Evolutionary conservation across 1,140 invertebrate species (phyloP), one percentile per base, ranked within the genome.

Genomic region (Cataglyphis hispanica): DNA sequence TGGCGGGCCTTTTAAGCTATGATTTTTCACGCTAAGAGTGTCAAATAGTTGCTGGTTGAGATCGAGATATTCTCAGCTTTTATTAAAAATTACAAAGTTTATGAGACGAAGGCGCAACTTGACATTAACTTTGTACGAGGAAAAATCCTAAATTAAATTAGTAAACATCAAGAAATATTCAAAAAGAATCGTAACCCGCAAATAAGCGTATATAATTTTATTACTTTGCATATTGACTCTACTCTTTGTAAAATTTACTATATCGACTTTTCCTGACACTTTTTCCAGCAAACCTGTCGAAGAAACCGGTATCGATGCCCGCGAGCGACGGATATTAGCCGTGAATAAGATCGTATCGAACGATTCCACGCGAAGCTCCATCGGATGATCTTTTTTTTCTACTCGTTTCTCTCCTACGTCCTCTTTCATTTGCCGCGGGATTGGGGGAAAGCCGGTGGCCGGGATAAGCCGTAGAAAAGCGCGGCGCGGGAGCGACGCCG

Each of bases 391-490:
- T 37, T 37, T 78, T 77, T 43, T 53, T 78, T 67, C 19, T 2
- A 66, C 58, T 70, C 63, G 34, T 64, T 85, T 85, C 60, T 61
- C 53, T 67, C 53, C 70, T 50, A 50, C 5, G 81, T 72, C 81
- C 88, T 19, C 46, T 87, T 88, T 85, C 87, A 87, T 90, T 90
- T 84, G 86, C 76, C 85, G 10, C 58, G 69, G 93, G 90, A 94
- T 94, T 93, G 94, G 94, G 93, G 91, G 89, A 90, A 91, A 93
- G 89, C 91, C 92, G 93, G 90, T 93, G 89, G 27, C 87, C 85
- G 90, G 93, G 93, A 94, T 94, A 94, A 94, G 93, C 92, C 90
- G 90, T 89, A 91, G 93, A 89, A 93, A 93, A 94, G 91, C 92
- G 91, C 87, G 90, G 81, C 89, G 86, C 90, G 86, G 89, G 92